phyloP scores from a whole-genome alignment of 2,888 invertebrate genomes.

The Drosophila macrothrix region DNA sequence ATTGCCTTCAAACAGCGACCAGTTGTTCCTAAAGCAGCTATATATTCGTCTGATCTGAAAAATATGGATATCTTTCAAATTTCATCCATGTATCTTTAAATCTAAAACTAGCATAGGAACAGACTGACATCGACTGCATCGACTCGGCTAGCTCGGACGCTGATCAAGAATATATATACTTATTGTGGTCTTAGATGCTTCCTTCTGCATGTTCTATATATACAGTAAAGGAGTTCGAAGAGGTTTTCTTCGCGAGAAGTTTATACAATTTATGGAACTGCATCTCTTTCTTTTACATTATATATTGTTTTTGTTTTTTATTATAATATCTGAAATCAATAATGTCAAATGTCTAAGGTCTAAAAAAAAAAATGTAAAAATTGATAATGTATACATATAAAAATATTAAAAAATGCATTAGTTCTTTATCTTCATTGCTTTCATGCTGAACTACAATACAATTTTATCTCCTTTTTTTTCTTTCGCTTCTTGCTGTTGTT shows the following conservation, averaged over 20 bases:
- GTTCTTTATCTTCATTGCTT: conserved; percentile 57
- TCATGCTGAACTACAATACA: conserved; percentile 80
- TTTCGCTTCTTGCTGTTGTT: conserved; percentile 48
- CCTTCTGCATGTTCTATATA: not conserved
- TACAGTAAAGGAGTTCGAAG: not conserved
- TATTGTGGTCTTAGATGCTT: not conserved
- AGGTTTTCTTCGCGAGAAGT: not conserved
- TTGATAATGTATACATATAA: conserved; percentile 84
- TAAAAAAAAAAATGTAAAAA: conserved; percentile 83
- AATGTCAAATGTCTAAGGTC: conserved; percentile 83
- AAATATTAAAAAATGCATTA: conserved; percentile 84
- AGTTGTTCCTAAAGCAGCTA: not conserved
- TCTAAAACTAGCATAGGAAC: not conserved
- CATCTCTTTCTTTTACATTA: conserved; percentile 16
- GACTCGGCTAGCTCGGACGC: not conserved
- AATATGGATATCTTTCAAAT: not conserved
- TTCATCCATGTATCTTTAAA: too few species aligned
- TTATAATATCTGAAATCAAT: conserved; percentile 84
- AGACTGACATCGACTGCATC: not conserved
- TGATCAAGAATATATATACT: not conserved
- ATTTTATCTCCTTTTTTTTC: conserved; percentile 59
- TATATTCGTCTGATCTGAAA: not conserved
- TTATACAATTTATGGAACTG: not conserved
- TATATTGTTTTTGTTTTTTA: conserved; percentile 62
- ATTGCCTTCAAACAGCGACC: not conserved